A percentile compares a stretch with the other conserved stretches of the same genome.
phyloP scores from a whole-genome alignment of 2,888 invertebrate species.

The Acleris cristana region DNA sequence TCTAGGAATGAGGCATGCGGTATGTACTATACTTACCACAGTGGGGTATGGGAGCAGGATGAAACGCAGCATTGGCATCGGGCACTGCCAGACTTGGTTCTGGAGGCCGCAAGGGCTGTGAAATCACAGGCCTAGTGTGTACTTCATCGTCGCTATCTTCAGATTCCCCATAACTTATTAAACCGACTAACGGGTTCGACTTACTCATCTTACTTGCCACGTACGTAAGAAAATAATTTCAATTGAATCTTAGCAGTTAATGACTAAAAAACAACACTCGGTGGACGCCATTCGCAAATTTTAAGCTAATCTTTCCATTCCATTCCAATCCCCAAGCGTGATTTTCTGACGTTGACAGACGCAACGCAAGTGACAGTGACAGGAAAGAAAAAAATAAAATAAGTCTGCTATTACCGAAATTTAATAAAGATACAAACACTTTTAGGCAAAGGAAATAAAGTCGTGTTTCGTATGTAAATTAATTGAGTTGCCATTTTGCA shows the following conservation, averaged over 20 bases:
- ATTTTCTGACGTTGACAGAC: no score
- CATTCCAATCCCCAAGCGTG: no score
- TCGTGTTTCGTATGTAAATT: no score
- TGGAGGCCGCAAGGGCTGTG: conserved; percentile 14
- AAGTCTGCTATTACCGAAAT: no score
- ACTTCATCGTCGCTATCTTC: conserved; percentile 68
- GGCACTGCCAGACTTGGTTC: conserved; percentile 11
- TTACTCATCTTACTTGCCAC: conserved; percentile 64
- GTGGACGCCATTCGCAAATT: conserved; percentile 3
- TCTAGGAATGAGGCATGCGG: neutral
- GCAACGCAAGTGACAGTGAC: no score
- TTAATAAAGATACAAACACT: no score
- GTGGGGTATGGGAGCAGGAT: conserved; percentile 73
- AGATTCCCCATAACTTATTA: conserved; percentile 74
- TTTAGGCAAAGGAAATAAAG: no score
- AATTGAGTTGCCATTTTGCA: no score
- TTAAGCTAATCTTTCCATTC: no score
- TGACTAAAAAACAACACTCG: conserved; percentile 1
- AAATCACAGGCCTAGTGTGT: conserved; percentile 5
- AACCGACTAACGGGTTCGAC: conserved; percentile 65
- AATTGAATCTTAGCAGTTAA: conserved; percentile 20
- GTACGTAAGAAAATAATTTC: conserved; percentile 15
- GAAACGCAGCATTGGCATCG: conserved; percentile 52
- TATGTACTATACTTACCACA: conserved; percentile 65
- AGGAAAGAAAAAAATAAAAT: no score